Percentiles rank a stretch among this genome's conserved stretches.
These are phyloP conservation scores for Aythya baeri DNA, from an alignment of 2,113 vertebrate species.

Conservation along the genomic window DNA sequence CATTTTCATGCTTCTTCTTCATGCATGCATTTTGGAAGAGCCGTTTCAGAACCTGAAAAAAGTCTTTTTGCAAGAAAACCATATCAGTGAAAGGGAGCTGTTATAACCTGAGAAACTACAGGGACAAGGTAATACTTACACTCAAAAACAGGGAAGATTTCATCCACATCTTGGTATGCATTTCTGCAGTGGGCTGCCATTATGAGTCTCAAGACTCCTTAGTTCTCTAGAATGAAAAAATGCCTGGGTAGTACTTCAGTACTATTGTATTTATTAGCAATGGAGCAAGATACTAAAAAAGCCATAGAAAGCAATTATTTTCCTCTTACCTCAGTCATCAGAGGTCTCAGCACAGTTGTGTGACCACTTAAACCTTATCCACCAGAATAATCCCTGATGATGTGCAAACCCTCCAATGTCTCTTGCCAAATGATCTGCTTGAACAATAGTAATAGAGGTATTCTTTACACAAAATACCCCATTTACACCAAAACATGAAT, in stretches of 20 bases:
- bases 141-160: neutral
- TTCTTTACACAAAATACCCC: neutral
- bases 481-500: neutral
- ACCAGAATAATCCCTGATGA: neutral
- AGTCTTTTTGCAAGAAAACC: neutral
- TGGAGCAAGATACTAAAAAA: neutral
- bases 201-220: neutral
- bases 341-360: neutral
- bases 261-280: neutral
- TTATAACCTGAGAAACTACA: neutral
- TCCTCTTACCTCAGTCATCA: neutral
- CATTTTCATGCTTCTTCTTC: conserved; percentile 7
- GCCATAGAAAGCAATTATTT: neutral
- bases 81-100: neutral
- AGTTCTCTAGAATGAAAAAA: neutral
- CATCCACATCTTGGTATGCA: neutral
- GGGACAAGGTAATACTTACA: neutral
- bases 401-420: neutral
- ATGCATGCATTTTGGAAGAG: neutral
- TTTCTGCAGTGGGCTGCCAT: neutral
- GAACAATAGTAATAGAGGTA: neutral
- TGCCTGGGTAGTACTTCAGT: neutral
- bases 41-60: neutral
- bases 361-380: neutral
- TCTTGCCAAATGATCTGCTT: neutral